Conservation (phyloP, 2,888 invertebrate genomes). For the Sympetrum striolatum region DNA sequence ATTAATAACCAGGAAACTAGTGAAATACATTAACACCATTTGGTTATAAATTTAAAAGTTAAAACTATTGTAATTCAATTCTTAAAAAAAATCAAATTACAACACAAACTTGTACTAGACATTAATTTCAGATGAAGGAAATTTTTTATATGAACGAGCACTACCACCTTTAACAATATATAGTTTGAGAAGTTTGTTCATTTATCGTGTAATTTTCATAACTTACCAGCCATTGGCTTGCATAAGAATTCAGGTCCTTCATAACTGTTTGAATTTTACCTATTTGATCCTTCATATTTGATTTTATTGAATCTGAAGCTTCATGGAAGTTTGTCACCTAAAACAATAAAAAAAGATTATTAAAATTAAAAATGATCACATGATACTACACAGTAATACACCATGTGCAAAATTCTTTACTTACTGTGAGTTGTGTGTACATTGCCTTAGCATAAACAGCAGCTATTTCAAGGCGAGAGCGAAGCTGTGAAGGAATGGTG, state of each 20-base stretch:
- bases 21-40: no score
- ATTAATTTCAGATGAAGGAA: no score
- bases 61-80: no score
- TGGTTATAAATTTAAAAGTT: no score
- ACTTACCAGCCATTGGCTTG: slow-evolving; percentile 43
- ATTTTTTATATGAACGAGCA: no score
- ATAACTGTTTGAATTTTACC: slow-evolving; percentile 16
- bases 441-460: slow-evolving; percentile 32
- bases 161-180: no score
- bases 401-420: background rate
- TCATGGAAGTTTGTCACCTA: slow-evolving; percentile 35
- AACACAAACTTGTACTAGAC: no score
- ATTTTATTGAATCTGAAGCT: slow-evolving; percentile 24
- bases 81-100: no score
- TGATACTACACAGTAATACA: background rate
- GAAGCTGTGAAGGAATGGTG: background rate
- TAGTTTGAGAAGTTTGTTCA: no score
- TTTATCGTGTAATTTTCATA: no score
- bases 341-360: background rate
- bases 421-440: slow-evolving; percentile 37
- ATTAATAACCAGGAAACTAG: no score
- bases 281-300: slow-evolving; percentile 40
- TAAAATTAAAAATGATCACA: background rate
- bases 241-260: slow-evolving; percentile 35
- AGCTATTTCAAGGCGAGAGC: background rate